Base-by-base conservation (phyloP, 2,797 vertebrate genomes). In the Erethizon dorsatum region DNA sequence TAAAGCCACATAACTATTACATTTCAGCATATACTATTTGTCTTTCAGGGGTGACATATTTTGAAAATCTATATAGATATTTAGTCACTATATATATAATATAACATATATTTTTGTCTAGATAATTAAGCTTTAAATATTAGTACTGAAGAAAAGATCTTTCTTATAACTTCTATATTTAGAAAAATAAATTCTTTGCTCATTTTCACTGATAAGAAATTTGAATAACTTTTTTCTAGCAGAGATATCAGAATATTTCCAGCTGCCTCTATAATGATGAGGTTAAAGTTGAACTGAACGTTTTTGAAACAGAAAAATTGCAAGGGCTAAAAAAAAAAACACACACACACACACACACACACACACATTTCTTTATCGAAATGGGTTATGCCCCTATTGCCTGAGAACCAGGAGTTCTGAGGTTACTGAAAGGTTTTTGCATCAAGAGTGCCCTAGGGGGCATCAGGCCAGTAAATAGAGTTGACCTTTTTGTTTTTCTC, bases 191-290 rank as follows among this genome's bases (percentile, higher is more conserved):
- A 1, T 94, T 97, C 37, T 84, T 45, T 33, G 61, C 37, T 33
- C 88, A 80, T 90, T 97, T 97, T 61, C 73, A 96, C 92, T 88
- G 86, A 96, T 95, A 78, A 95, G 37, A 93, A 97, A 96, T 28
- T 65, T 88, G 79, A 84, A 37, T 17, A 75, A n/a, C n/a, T 9
- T 41, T 90, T 4, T 91, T 95, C 28, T 20, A 95, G 45, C 7
- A 95, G 79, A 92, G 84, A 97, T 65, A 83, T 94, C 33, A 93
- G 77, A 93, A 9, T 59, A 75, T 61, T 96, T 86, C 73, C 94
- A 52, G 71, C 54, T 87, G 57, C 33, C 10, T 96, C 5, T 59
- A 15, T 9, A 87, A 37, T 15, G 31, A 96, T 97, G 86, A 96
- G 61, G 79, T 50, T 95, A 90, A 77, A 97, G 87, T 15, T 71